Conservation (phyloP, 2,797 vertebrate species). For the Echeneis naucrates region DNA sequence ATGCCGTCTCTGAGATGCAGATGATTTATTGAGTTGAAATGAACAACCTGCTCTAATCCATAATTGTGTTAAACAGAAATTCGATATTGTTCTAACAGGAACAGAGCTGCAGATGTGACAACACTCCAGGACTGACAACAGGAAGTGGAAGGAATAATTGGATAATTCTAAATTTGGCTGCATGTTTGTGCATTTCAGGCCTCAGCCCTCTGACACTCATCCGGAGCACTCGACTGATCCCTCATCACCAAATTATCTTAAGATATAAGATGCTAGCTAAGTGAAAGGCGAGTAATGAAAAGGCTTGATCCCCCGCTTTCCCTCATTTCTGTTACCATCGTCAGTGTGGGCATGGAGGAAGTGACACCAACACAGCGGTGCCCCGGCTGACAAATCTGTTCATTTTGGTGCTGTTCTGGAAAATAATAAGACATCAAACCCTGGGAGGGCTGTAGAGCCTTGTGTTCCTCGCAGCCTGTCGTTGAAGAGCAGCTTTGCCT, state of each 20-base stretch:
- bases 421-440: slow-evolving; percentile 83
- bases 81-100: slow-evolving; percentile 31
- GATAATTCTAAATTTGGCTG: slow-evolving; percentile 57
- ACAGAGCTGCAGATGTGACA: slow-evolving; percentile 25
- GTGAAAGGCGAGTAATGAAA: slow-evolving; percentile 29
- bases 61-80: slow-evolving; percentile 24
- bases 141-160: slow-evolving; percentile 48
- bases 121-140: slow-evolving; percentile 25
- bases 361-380: slow-evolving; percentile 64
- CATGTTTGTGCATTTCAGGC: slow-evolving; percentile 26
- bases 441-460: slow-evolving; percentile 69
- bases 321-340: slow-evolving; percentile 31
- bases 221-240: slow-evolving; percentile 32
- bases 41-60: slow-evolving; percentile 19
- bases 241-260: slow-evolving; percentile 39
- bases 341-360: slow-evolving; percentile 42
- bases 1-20: slow-evolving; percentile 9
- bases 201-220: slow-evolving; percentile 36
- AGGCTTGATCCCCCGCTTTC: slow-evolving; percentile 18
- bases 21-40: slow-evolving; percentile 48
- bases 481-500: slow-evolving; percentile 71
- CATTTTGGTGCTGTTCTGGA: slow-evolving; percentile 68
- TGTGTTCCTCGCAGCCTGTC: slow-evolving; percentile 70
- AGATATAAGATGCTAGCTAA: slow-evolving; percentile 37
- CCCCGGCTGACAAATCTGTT: slow-evolving; percentile 71